Conservation (phyloP, 2,113 vertebrate species). For the Colistium nudipinnis region DNA sequence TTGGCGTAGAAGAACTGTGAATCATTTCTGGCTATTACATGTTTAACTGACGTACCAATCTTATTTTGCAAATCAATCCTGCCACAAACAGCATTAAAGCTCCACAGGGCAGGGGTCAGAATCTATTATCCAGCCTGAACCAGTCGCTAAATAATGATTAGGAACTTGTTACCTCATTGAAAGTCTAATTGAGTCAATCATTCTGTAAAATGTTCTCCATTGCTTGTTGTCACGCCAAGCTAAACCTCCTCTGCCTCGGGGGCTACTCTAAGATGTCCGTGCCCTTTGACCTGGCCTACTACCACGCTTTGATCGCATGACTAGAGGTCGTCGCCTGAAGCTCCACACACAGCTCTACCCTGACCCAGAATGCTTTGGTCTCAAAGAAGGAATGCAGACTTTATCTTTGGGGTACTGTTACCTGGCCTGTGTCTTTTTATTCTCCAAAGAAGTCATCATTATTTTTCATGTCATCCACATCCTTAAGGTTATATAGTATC, state of each 20-base stretch:
- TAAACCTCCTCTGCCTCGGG: conserved; percentile 33
- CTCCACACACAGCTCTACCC: conserved; percentile 3
- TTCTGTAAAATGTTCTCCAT: conserved; percentile 11
- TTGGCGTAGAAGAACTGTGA: background rate
- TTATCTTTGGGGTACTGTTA: conserved; percentile 26
- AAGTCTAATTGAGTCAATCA: conserved; percentile 34
- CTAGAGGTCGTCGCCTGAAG: conserved; percentile 11
- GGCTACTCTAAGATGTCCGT: conserved; percentile 7
- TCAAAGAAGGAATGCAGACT: conserved; percentile 4
- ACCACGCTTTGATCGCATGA: conserved; percentile 51
- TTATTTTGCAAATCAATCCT: background rate
- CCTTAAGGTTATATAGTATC: conserved; percentile 34
- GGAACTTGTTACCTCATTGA: conserved; percentile 7
- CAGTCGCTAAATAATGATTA: background rate
- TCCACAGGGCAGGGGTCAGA: conserved; percentile 12
- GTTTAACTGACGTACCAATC: background rate
- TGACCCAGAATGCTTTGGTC: conserved; percentile 7
- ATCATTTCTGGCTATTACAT: background rate
- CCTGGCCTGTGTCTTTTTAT: conserved; percentile 26
- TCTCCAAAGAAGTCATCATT: conserved; percentile 9
- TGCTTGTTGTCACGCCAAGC: conserved; percentile 9
- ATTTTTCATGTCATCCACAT: conserved; percentile 31
- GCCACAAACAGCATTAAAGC: background rate
- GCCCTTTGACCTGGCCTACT: conserved; percentile 43
- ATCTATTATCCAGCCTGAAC: background rate